Evolutionary conservation across 2,888 invertebrate species (phyloP).

Genomic region (Pyrgus malvae): DNA sequence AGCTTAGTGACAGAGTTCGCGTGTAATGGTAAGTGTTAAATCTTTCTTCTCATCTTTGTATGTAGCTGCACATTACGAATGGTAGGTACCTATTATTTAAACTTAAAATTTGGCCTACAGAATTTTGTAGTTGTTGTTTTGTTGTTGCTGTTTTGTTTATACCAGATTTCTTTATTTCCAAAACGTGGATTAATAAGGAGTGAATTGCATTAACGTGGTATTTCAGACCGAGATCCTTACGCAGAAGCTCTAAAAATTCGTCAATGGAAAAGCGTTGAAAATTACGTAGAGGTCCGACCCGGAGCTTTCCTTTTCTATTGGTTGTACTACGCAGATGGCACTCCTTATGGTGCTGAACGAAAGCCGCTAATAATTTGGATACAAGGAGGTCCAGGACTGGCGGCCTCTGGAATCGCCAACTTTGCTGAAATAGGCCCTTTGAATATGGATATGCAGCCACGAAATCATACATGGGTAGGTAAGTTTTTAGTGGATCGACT

Average conservation of each 20-base stretch:
- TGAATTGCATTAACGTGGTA: too few species aligned
- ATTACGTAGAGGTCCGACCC: slow-evolving; percentile 87
- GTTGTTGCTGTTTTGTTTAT: too few species aligned
- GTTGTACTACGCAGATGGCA: slow-evolving; percentile 90
- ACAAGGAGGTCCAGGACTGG: slow-evolving; percentile 94
- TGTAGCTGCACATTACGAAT: too few species aligned
- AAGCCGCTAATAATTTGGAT: slow-evolving; percentile 92
- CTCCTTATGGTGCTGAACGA: slow-evolving; percentile 73
- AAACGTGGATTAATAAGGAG: too few species aligned
- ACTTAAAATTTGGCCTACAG: background rate
- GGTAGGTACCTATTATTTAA: too few species aligned
- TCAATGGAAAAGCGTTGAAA: slow-evolving; percentile 82
- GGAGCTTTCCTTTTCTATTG: slow-evolving; percentile 93
- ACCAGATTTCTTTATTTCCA: too few species aligned
- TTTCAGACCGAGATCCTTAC: slow-evolving; percentile 52
- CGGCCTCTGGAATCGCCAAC: slow-evolving; percentile 92
- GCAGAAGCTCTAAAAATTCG: slow-evolving; percentile 44
- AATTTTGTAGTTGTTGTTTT: too few species aligned
- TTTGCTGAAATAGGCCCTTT: slow-evolving; percentile 92
- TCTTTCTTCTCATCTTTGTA: background rate
- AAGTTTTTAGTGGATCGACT: slow-evolving; percentile 14
- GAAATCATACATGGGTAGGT: slow-evolving; percentile 89
- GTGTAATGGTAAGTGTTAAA: slow-evolving; percentile 25
- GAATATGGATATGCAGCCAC: slow-evolving; percentile 83
- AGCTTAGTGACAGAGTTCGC: background rate